Conservation (phyloP, 2,888 invertebrate species). For the Noctua janthina region DNA sequence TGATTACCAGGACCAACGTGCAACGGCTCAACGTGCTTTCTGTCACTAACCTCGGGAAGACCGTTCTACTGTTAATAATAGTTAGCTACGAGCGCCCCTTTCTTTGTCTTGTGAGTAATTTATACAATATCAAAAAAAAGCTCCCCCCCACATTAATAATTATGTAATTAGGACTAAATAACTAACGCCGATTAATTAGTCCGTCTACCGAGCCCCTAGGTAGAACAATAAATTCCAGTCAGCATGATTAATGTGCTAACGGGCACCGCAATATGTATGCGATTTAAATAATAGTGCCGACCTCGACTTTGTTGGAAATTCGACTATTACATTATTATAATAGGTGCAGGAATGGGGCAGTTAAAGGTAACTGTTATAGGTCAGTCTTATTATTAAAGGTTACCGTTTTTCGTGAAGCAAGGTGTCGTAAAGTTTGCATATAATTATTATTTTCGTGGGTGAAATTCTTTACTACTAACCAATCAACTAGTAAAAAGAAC, state of each 20-base stretch:
- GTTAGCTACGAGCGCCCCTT: not conserved
- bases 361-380: slow-evolving; percentile 18
- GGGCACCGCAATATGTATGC: slow-evolving; percentile 42
- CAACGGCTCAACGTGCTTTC: not conserved
- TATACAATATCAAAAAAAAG: too few species aligned
- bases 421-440: not conserved
- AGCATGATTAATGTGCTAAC: slow-evolving; percentile 55
- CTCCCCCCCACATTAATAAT: too few species aligned
- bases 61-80: not conserved
- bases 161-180: slow-evolving; percentile 18
- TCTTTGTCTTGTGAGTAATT: too few species aligned
- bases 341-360: slow-evolving; percentile 5
- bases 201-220: slow-evolving; percentile 12
- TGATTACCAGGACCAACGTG: not conserved
- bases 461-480: not conserved
- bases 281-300: slow-evolving; percentile 57
- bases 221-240: slow-evolving; percentile 25
- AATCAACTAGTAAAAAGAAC: not conserved
- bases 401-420: not conserved
- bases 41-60: not conserved
- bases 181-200: slow-evolving; percentile 27
- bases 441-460: not conserved
- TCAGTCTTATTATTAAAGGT: slow-evolving; percentile 30
- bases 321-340: slow-evolving; percentile 20
- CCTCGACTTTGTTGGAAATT: slow-evolving; percentile 44